Conservation (phyloP, 2,888 invertebrate genomes). For the Drosophila limbata region DNA sequence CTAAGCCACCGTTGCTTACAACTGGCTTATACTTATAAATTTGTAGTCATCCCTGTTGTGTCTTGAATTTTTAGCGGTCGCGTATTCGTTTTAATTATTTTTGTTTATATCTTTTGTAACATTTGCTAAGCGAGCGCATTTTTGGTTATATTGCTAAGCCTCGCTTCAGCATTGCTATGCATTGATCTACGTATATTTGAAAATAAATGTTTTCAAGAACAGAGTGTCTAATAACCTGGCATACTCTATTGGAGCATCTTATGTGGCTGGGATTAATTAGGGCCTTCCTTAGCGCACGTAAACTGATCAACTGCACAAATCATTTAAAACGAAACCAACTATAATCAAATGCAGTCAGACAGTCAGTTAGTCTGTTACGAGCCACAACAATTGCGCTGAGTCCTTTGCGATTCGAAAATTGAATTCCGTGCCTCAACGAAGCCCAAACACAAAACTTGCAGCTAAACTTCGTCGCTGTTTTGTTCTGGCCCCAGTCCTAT, state of each 20-base stretch:
- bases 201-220: not conserved
- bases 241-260: not conserved
- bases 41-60: too few species aligned
- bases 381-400: slow-evolving; percentile 44
- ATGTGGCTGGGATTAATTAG: slow-evolving; percentile 48
- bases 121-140: too few species aligned
- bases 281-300: slow-evolving; percentile 34
- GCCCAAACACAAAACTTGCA: slow-evolving; percentile 71
- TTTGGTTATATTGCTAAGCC: too few species aligned
- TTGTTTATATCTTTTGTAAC: too few species aligned
- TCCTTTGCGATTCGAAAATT: slow-evolving; percentile 76
- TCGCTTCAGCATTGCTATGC: too few species aligned
- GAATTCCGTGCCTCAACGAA: slow-evolving; percentile 78
- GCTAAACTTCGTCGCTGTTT: slow-evolving; percentile 63
- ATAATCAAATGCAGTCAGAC: slow-evolving; percentile 65
- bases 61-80: too few species aligned
- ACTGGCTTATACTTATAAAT: too few species aligned
- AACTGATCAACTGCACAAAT: slow-evolving; percentile 53
- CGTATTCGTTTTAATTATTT: too few species aligned
- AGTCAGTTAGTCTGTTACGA: slow-evolving; percentile 14
- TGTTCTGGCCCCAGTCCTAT: slow-evolving; percentile 61
- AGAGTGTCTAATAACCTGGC: not conserved
- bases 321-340: slow-evolving; percentile 55
- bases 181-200: too few species aligned
- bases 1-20: too few species aligned